Evolutionary conservation across 2,113 vertebrate genomes (phyloP).

Genomic region (Argyrosomus japonicus): DNA sequence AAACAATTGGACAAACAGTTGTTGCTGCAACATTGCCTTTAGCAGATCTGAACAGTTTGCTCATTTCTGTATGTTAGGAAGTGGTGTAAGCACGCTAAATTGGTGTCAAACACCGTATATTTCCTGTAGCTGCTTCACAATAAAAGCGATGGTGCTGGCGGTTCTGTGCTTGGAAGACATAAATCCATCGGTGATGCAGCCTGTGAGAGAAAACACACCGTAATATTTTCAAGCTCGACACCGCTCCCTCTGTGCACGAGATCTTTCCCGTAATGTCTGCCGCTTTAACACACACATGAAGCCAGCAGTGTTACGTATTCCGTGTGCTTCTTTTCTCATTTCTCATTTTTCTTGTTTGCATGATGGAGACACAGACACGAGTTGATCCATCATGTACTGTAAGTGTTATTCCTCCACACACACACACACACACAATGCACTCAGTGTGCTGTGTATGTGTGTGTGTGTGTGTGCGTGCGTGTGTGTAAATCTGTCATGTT

Average conservation of each 20-base stretch:
- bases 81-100: too few species aligned
- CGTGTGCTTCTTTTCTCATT: background rate
- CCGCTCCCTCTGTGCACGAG: background rate
- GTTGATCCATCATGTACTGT: background rate
- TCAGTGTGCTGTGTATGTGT: background rate
- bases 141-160: too few species aligned
- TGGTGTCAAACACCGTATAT: too few species aligned
- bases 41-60: too few species aligned
- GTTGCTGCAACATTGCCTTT: too few species aligned
- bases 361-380: too few species aligned
- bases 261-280: too few species aligned
- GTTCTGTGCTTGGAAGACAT: too few species aligned
- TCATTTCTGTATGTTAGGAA: too few species aligned
- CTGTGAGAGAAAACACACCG: background rate
- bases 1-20: too few species aligned
- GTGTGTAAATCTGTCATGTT: conserved; percentile 14
- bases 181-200: background rate
- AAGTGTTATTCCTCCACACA: background rate
- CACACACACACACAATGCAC: background rate
- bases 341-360: background rate
- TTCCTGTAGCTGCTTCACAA: too few species aligned
- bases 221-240: background rate
- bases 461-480: background rate
- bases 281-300: too few species aligned
- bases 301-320: background rate